Evolutionary conservation across 2,113 vertebrate species (phyloP), one percentile per base, ranked within the genome.

Genomic region (Corapipo altera): DNA sequence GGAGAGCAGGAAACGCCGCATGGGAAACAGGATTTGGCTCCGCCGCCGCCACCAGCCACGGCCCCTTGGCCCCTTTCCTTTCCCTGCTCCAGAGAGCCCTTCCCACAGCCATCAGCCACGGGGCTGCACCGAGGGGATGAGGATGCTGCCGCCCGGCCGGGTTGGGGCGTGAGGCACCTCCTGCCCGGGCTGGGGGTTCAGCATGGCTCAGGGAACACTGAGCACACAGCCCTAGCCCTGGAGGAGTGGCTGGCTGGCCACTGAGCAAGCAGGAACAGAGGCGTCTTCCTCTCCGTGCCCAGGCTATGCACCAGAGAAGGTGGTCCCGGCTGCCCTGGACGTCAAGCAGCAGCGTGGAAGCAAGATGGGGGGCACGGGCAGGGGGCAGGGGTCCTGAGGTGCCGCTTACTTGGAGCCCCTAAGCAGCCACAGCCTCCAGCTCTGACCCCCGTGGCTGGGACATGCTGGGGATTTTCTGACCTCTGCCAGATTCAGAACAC

Each of bases 11-110:
- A 97, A 97, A 97, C 59, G 43, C 81, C 3, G 33, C 86, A 97
- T 97, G 97, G 96, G 96, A 97, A 97, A 97, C 97, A 97, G 97
- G 97, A 97, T 97, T 97, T 96, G 88, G 76, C 95, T 96, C 51
- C 20, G 75, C 78, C 73, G 67, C 85, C 28, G 37, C 78, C 84
- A 21, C 91, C 93, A 93, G 95, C 67, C 89, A 55, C 81, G 32
- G 95, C 95, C 95, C 84, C 91, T 92, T 91, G 93, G 95, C 89
- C 96, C 85, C 95, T 95, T 96, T 95, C 97, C 95, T 95, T 94
- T 95, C 95, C 88, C 79, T 91, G 78, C 91, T 96, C 92, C 90
- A 95, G 85, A 94, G 89, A 91, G 80, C 77, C 81, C 95, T 96
- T 96, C 93, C 95, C 93, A 95, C 79, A 78, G 61, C 69, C 49